Evolutionary conservation across 2,888 invertebrate genomes (phyloP).

Genomic region (Orchesellides sinensis): DNA sequence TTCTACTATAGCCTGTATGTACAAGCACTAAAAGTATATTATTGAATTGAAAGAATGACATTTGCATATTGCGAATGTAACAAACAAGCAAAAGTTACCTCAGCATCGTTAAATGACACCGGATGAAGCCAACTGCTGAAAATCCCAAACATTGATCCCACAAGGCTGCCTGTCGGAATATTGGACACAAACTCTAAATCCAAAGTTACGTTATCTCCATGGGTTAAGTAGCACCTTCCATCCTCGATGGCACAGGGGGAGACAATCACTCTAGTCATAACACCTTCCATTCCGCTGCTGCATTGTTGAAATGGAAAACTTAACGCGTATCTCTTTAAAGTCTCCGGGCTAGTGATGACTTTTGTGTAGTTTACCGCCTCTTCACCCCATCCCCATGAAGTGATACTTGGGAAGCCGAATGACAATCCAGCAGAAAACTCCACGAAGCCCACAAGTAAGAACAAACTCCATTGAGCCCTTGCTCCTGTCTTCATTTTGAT

Average conservation of each 20-base stretch:
- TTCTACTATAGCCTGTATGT: background rate
- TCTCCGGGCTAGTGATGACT: constrained; percentile 30
- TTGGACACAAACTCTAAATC: constrained; percentile 62
- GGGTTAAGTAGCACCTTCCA: constrained; percentile 49
- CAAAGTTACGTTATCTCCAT: constrained; percentile 61
- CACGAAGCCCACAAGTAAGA: too few relatives aligned
- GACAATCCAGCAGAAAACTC: too few relatives aligned
- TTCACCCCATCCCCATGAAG: constrained; percentile 51
- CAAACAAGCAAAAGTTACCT: constrained; percentile 32
- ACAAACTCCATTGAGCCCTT: too few relatives aligned
- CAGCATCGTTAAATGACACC: constrained; percentile 43
- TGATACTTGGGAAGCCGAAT: constrained; percentile 39
- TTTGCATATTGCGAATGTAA: background rate
- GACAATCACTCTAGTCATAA: constrained; percentile 47
- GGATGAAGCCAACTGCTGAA: constrained; percentile 40
- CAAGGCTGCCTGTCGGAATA: constrained; percentile 17
- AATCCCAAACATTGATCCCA: constrained; percentile 47
- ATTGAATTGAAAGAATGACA: too few relatives aligned
- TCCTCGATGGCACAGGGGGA: constrained; percentile 33
- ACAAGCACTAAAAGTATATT: background rate
- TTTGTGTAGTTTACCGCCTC: constrained; percentile 22
- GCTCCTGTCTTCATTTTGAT: too few relatives aligned
- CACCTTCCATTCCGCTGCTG: constrained; percentile 58
- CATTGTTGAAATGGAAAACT: constrained; percentile 43
- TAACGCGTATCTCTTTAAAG: constrained; percentile 12